A percentile compares a stretch with the other conserved stretches of the same genome.
Conservation (phyloP, 2,113 vertebrate species). For the Channa argus region DNA sequence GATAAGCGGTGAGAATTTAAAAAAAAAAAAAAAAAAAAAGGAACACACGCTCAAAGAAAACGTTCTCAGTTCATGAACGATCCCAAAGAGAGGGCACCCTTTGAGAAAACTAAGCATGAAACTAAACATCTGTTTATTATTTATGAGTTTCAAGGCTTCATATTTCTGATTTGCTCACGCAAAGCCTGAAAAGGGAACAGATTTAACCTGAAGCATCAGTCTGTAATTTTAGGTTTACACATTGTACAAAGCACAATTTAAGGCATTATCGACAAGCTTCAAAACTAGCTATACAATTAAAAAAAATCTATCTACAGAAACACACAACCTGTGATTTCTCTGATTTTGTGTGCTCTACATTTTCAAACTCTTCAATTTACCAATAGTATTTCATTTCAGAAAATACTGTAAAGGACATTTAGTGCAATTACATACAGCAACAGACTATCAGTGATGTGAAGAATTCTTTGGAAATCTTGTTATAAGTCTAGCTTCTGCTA, state of each 20-base stretch:
- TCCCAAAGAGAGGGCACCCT: constrained; percentile 3
- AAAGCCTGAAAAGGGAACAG: constrained; percentile 3
- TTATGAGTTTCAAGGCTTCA: background rate
- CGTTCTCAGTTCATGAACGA: background rate
- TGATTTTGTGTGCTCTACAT: constrained; percentile 74
- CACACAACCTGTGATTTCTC: constrained; percentile 68
- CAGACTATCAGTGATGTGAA: constrained; percentile 65
- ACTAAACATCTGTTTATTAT: background rate
- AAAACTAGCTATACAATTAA: constrained; percentile 75
- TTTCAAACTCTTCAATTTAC: constrained; percentile 72
- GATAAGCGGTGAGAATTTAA: background rate
- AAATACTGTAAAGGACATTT: constrained; percentile 79
- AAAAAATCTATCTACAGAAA: constrained; percentile 75
- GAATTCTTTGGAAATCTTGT: constrained; percentile 46
- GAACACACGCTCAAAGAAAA: background rate
- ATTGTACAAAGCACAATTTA: constrained; percentile 81
- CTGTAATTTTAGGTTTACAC: constrained; percentile 58
- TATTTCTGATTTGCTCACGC: constrained; percentile 3
- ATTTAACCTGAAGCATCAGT: constrained; percentile 50
- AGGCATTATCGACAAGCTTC: constrained; percentile 84
- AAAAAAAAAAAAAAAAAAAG: background rate
- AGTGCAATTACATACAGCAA: constrained; percentile 83
- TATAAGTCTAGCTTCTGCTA: constrained; percentile 20
- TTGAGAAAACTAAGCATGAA: constrained; percentile 1
- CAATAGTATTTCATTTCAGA: constrained; percentile 54